These are phyloP conservation scores for Lasioglossum pauxillum DNA, from an alignment of 2,888 invertebrate species.

Conservation along the genomic window DNA sequence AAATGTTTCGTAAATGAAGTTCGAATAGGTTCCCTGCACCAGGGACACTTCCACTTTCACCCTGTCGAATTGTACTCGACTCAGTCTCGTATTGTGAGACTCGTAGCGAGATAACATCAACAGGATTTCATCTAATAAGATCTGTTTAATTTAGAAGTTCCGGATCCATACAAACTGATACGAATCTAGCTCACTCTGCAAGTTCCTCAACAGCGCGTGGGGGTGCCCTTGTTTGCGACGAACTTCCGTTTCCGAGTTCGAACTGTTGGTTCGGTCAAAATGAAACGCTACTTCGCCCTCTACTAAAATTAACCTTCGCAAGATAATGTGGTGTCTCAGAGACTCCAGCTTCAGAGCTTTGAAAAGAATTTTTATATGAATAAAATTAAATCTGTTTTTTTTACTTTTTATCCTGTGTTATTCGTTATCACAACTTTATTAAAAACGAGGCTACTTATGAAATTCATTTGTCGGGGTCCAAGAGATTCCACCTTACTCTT, in stretches of 20 bases:
- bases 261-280: background rate
- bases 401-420: too few relatives aligned
- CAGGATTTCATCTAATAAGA: background rate
- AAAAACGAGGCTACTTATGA: too few relatives aligned
- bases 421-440: too few relatives aligned
- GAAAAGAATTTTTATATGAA: too few relatives aligned
- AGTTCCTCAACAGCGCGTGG: background rate
- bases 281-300: background rate
- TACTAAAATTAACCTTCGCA: background rate
- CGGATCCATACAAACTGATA: background rate
- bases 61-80: background rate
- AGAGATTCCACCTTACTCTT: too few relatives aligned
- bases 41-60: background rate
- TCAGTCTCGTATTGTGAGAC: background rate
- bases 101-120: background rate
- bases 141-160: conserved; percentile 7
- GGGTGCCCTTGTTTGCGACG: background rate
- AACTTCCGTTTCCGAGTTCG: background rate
- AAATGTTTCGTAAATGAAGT: background rate
- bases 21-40: background rate
- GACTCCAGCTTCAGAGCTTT: too few relatives aligned
- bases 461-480: too few relatives aligned
- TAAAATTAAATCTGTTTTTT: too few relatives aligned
- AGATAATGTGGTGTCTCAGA: too few relatives aligned
- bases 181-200: background rate